Evolutionary conservation across 2,113 vertebrate genomes (phyloP), one percentile per base, ranked within the genome.

Genomic region (Epinephelus moara): DNA sequence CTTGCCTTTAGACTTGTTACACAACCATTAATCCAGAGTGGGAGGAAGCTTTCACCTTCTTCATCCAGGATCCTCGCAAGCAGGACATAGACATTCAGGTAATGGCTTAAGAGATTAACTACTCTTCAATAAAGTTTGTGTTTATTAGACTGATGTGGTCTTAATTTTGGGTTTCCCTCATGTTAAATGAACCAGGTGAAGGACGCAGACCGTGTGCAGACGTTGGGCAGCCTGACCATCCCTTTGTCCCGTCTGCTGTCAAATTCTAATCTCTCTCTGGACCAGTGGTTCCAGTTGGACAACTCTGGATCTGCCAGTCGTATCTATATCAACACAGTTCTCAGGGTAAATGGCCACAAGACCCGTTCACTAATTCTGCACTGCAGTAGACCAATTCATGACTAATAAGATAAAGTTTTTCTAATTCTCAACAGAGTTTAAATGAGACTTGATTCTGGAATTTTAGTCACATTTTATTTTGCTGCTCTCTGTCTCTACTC

Each of bases 21-120:
- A 95, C 92, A 52, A 97, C 94, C 0, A 82, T 94, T 52, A 88
- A 94, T 82, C 97, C 97, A 0, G 81, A 95, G 23, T 98, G 97
- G 97, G 97, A 97, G 40, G 96, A 96, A 9, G 97, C 97, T 5
- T 98, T 98, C 82, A 97, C 96, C 7, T 98, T 98, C 91, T 98
- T 98, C 88, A 95, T 98, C 77, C 96, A 96, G 47, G 94, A 98
- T 89, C 97, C 97, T 13, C 90, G 42, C n/a, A 95, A 93, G 59
- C 95, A 97, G 75, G 95, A 97, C 91, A 93, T 98, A 0, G 95
- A 91, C 74, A 82, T 94, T 56, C 90, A 93, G 90, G 92, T 94
- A 73, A 67, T 13, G 6, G 23, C 7, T 68, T 15, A 57, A 18
- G 15, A 47, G 21, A 80, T 11, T 5, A 15, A 11, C 13, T n/a